Evolutionary conservation across 2,113 vertebrate species (phyloP).

Genomic region (Beaufortia kweichowensis): DNA sequence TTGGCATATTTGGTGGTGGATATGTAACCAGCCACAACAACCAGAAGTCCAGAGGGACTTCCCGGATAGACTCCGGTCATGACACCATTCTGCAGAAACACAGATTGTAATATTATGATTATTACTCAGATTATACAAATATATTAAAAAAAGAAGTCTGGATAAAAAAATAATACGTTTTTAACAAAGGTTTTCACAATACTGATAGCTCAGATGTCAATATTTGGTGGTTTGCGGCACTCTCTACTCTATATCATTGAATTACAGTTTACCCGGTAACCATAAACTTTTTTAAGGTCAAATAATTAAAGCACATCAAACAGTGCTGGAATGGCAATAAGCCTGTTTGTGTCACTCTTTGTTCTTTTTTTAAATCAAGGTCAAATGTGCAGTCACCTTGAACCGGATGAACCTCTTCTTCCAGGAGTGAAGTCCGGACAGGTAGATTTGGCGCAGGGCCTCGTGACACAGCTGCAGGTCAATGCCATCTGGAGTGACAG

Average conservation of each 20-base stretch:
- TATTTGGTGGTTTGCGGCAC: too few species aligned
- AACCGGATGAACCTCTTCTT: constrained; percentile 58
- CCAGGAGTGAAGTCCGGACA: constrained; percentile 57
- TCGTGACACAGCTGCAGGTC: constrained; percentile 57
- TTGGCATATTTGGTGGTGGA: constrained; percentile 84
- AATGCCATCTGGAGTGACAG: constrained; percentile 57
- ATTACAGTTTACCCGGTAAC: too few species aligned
- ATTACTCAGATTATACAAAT: neutral
- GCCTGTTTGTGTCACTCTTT: neutral
- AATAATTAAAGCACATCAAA: too few species aligned
- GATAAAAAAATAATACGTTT: too few species aligned
- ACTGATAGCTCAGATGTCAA: too few species aligned
- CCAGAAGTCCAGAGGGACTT: constrained; percentile 89
- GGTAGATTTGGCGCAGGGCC: constrained; percentile 56
- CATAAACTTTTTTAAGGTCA: too few species aligned
- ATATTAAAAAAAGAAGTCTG: neutral
- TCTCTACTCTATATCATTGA: too few species aligned
- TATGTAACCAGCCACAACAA: constrained; percentile 92
- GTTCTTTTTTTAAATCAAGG: neutral
- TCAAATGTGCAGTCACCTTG: constrained; percentile 29
- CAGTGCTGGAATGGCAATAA: too few species aligned
- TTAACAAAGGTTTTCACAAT: too few species aligned
- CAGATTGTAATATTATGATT: neutral
- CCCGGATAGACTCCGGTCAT: constrained; percentile 96
- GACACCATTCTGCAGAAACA: constrained; percentile 85